Percentiles rank a stretch among this genome's conserved stretches.
These are phyloP conservation scores for Sarcophaga rosellei DNA, from an alignment of 2,888 invertebrate species.

Conservation along the genomic window DNA sequence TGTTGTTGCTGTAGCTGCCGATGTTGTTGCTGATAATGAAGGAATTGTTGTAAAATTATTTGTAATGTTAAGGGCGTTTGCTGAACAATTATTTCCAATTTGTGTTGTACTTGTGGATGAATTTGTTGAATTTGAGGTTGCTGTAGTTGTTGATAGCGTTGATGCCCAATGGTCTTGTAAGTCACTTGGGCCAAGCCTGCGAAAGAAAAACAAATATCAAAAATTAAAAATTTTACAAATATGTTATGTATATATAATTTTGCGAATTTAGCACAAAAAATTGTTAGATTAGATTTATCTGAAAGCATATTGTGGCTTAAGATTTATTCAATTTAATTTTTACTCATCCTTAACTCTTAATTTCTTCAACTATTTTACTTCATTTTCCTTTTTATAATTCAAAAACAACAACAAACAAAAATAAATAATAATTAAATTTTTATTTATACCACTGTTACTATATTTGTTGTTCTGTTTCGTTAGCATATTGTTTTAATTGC, in stretches of 20 bases:
- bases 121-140: slow-evolving; percentile 8
- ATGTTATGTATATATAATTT: neutral
- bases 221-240: neutral
- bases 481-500: slow-evolving; percentile 26
- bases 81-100: slow-evolving; percentile 53
- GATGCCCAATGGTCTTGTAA: slow-evolving; percentile 83
- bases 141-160: slow-evolving; percentile 64
- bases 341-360: too few species aligned
- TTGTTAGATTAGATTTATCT: too few species aligned
- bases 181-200: slow-evolving; percentile 95
- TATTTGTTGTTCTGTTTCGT: too few species aligned
- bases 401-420: too few species aligned
- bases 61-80: slow-evolving; percentile 27
- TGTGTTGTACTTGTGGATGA: slow-evolving; percentile 55
- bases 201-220: slow-evolving; percentile 6
- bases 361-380: too few species aligned
- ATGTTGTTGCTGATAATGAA: slow-evolving; percentile 35
- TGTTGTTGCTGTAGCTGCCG: slow-evolving; percentile 64
- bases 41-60: slow-evolving; percentile 46
- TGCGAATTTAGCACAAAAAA: neutral
- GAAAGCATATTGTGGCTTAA: too few species aligned
- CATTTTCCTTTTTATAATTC: too few species aligned
- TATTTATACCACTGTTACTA: too few species aligned
- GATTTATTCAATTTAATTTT: too few species aligned
- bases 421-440: too few species aligned